These are phyloP conservation scores for Pollenia griseotomentosa DNA, from an alignment of 2,888 invertebrate genomes.

Conservation along the genomic window DNA sequence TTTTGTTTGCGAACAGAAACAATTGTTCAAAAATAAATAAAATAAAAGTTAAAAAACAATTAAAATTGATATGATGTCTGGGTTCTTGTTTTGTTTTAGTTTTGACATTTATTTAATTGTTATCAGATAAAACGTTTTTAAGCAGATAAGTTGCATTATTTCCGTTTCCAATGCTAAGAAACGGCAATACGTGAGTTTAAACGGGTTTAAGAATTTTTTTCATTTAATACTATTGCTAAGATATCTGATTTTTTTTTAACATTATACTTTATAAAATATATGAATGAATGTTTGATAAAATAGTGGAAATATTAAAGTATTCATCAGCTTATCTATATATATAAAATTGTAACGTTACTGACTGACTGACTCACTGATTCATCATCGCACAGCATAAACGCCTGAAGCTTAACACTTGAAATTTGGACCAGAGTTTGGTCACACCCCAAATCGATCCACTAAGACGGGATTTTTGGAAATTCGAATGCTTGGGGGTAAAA, in stretches of 20 bases:
- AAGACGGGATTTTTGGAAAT: too few relatives aligned
- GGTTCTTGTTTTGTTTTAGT: not conserved
- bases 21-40: not conserved
- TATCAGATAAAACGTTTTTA: slow-evolving; percentile 13
- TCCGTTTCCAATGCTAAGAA: not conserved
- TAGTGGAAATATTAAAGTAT: too few relatives aligned
- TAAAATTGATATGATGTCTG: slow-evolving; percentile 5
- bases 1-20: not conserved
- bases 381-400: too few relatives aligned
- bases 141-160: not conserved
- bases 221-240: not conserved
- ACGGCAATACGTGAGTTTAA: slow-evolving; percentile 3
- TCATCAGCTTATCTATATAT: too few relatives aligned
- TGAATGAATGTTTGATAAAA: too few relatives aligned
- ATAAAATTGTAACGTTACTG: too few relatives aligned
- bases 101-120: slow-evolving; percentile 3
- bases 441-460: too few relatives aligned
- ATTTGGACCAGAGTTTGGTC: too few relatives aligned
- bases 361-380: too few relatives aligned
- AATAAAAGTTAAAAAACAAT: slow-evolving; percentile 13
- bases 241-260: not conserved
- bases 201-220: not conserved
- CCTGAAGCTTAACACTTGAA: too few relatives aligned
- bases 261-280: too few relatives aligned
- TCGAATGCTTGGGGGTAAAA: too few relatives aligned